phyloP scores from a whole-genome alignment of 2,797 vertebrate genomes.

The Betta splendens region DNA sequence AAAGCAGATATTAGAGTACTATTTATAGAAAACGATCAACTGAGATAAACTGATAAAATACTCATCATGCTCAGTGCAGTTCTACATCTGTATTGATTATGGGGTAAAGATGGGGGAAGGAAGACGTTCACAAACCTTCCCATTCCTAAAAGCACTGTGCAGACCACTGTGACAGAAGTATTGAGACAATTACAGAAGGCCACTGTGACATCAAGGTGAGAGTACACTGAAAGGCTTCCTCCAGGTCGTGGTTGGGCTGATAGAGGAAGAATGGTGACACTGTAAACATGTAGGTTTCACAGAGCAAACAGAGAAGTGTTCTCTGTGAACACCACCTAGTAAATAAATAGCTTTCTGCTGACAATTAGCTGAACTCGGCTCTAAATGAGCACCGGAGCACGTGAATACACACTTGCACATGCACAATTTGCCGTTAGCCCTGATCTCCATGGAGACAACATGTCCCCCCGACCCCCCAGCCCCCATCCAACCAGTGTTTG shows the following conservation, averaged over 20 bases:
- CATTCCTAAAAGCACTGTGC: background rate
- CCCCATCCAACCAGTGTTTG: constrained; percentile 56
- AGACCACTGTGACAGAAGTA: background rate
- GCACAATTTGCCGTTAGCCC: constrained; percentile 44
- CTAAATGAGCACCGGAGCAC: constrained; percentile 38
- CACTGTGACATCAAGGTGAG: constrained; percentile 5
- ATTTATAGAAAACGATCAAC: no score
- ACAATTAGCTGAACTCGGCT: constrained; percentile 62
- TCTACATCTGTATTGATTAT: no score
- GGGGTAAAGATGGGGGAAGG: no score
- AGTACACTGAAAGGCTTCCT: background rate
- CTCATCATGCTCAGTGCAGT: no score
- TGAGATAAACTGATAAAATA: no score
- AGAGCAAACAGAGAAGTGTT: background rate
- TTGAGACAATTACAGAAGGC: background rate
- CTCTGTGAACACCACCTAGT: constrained; percentile 40
- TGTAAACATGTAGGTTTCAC: constrained; percentile 16
- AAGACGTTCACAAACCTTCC: no score
- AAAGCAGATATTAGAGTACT: no score
- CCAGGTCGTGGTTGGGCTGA: background rate
- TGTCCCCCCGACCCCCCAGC: constrained; percentile 15
- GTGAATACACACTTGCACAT: constrained; percentile 34
- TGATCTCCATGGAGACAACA: constrained; percentile 74
- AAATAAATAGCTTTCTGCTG: constrained; percentile 58
- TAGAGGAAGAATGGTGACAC: background rate